Conservation (phyloP, 1,140 invertebrate species). For the Drosophila chauvacae region DNA sequence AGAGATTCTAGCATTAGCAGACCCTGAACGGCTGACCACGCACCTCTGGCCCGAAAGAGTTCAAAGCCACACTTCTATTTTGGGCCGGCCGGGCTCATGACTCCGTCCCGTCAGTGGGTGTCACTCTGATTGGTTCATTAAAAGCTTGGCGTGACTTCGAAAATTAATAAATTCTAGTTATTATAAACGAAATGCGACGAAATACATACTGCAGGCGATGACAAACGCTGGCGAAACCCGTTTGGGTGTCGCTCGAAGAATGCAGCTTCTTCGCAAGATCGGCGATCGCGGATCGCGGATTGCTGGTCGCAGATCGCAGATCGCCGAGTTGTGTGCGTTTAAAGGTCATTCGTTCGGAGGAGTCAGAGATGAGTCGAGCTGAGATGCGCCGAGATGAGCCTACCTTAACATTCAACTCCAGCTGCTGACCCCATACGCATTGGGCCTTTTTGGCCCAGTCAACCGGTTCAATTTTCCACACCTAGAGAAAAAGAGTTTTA, state of each 20-base stretch:
- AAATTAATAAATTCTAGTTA: slow-evolving; percentile 61
- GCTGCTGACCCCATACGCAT: slow-evolving; percentile 55
- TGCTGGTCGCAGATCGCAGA: slow-evolving; percentile 18
- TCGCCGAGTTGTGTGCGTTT: slow-evolving; percentile 67
- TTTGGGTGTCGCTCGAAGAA: slow-evolving; percentile 48
- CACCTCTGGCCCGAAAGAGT: slow-evolving; percentile 44
- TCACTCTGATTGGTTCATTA: slow-evolving; percentile 54
- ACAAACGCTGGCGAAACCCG: slow-evolving; percentile 51
- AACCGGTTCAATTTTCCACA: slow-evolving; percentile 70
- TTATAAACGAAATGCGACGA: slow-evolving; percentile 42
- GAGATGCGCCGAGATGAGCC: slow-evolving; percentile 46
- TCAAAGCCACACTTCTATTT: slow-evolving; percentile 44
- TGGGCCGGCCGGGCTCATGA: slow-evolving; percentile 20
- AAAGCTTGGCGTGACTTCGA: slow-evolving; percentile 39
- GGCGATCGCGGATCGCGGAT: slow-evolving; percentile 12
- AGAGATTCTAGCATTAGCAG: slow-evolving; percentile 11
- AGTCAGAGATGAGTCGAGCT: slow-evolving; percentile 35
- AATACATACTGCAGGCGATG: slow-evolving; percentile 45
- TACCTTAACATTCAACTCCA: slow-evolving; percentile 83
- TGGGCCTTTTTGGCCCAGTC: slow-evolving; percentile 33
- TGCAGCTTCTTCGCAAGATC: slow-evolving; percentile 36
- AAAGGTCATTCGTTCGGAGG: slow-evolving; percentile 75
- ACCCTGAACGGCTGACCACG: slow-evolving; percentile 40
- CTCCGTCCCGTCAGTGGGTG: slow-evolving; percentile 18
- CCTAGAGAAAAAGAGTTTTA: not conserved